Base-by-base conservation (phyloP, 2,113 vertebrate genomes). In the Stercorarius parasiticus region DNA sequence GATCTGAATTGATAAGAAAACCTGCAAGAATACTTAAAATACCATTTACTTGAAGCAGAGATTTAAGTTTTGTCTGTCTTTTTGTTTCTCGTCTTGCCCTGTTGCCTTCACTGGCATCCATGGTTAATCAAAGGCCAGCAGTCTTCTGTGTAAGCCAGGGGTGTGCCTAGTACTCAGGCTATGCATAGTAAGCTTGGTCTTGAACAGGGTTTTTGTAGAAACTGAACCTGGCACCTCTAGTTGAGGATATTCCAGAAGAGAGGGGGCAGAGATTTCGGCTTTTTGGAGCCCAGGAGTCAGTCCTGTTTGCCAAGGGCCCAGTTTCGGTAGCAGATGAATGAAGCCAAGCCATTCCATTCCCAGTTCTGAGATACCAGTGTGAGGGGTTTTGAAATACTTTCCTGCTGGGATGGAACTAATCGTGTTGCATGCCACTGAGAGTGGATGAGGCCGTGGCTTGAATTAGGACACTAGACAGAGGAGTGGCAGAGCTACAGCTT, bases 391-490 rank as follows among this genome's bases (percentile, higher is more conserved):
- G 5, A 73, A 93, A 52, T 66, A 30, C 30, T 27, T 73, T 91
- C 23, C 58, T 91, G 8, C 69, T 67, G 42, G 45, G 64, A 49
- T 52, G 64, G 40, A 86, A 52, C 43, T 56, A 73, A 55, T 64
- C 0, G 1, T 23, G 18, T 67, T 58, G 64, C 49, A 4, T 45
- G 43, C 43, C 43, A 8, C 13, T 3, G 10, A 32, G 38, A 22
- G 49, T 52, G 0, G 0, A 10, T 4, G 4, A 81, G 36, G 18
- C 53, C 2, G 1, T 72, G 49, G 15, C 20, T 92, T 85, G 26
- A 9, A 7, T 15, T 53, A 36, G 25, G 50, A 30, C 55, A 52
- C 34, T 59, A 64, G 62, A 47, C 45, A 32, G 45, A 64, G 13
- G 43, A 64, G 25, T 29, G 71, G 52, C 43, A 86, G 62, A 91